These are phyloP conservation scores for Eupithecia dodoneata DNA, from an alignment of 2,888 invertebrate genomes.

Conservation along the genomic window DNA sequence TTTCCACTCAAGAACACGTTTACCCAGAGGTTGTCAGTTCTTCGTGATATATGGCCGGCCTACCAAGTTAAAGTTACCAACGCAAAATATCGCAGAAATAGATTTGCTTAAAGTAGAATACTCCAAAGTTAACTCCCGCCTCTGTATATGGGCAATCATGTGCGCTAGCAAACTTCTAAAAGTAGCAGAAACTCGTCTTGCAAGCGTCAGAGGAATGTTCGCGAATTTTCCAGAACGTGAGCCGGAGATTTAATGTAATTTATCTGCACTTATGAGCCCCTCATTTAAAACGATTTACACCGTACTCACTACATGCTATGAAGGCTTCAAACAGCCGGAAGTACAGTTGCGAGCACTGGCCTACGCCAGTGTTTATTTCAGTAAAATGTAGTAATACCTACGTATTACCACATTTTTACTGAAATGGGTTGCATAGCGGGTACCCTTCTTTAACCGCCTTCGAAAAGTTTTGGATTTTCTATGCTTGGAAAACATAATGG, in stretches of 20 bases:
- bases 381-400: no score
- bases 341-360: constrained; percentile 3
- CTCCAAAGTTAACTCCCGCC: constrained; percentile 3
- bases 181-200: constrained; percentile 32
- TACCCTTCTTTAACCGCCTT: no score
- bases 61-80: neutral
- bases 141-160: neutral
- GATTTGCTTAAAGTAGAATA: neutral
- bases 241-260: constrained; percentile 73
- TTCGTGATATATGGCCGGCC: no score
- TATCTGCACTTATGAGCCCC: constrained; percentile 73
- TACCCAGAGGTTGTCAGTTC: no score
- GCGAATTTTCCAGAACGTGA: constrained; percentile 71
- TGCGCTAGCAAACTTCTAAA: constrained; percentile 13
- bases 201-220: constrained; percentile 46
- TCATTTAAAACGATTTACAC: constrained; percentile 72
- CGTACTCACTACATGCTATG: constrained; percentile 27
- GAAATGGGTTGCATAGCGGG: neutral
- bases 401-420: neutral
- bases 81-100: neutral
- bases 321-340: constrained; percentile 14
- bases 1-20: no score
- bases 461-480: no score
- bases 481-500: no score
- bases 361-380: no score